phyloP scores from a whole-genome alignment of 2,797 vertebrate genomes.

The Chelmon rostratus region DNA sequence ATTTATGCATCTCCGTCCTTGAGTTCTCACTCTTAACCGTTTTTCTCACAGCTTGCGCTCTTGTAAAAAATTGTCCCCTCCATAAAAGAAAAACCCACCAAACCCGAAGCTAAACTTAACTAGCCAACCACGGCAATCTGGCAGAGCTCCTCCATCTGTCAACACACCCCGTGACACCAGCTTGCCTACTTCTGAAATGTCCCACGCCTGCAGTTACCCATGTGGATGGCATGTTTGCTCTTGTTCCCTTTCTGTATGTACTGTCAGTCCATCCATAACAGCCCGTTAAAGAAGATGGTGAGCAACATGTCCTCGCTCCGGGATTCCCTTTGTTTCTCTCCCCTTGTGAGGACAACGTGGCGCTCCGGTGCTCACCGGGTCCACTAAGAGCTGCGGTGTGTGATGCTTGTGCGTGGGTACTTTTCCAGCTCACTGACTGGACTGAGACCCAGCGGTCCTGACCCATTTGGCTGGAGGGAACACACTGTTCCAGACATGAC shows the following conservation, averaged over 20 bases:
- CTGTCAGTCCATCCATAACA: neutral
- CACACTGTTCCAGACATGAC: conserved; percentile 60
- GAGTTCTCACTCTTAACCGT: neutral
- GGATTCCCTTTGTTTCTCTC: conserved; percentile 6
- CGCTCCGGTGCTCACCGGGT: conserved; percentile 6
- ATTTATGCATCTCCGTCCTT: neutral
- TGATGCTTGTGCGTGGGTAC: conserved; percentile 37
- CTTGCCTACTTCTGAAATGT: conserved; percentile 2
- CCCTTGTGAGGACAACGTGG: neutral
- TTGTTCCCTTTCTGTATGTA: neutral
- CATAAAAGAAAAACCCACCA: neutral
- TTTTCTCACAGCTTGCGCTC: conserved; percentile 2
- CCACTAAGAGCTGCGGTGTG: neutral
- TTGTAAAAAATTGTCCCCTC: neutral
- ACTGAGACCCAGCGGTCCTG: conserved; percentile 61
- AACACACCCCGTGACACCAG: neutral
- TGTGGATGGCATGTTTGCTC: neutral
- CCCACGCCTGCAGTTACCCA: neutral
- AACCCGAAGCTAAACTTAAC: conserved; percentile 18
- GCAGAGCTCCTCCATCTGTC: conserved; percentile 7
- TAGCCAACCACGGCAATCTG: conserved; percentile 16
- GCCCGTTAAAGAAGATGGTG: neutral
- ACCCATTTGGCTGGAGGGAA: conserved; percentile 64
- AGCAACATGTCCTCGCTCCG: neutral
- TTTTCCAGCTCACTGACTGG: conserved; percentile 61